Percentiles rank a stretch among this genome's conserved stretches.
Conservation (phyloP, 2,113 vertebrate species). For the Eretmochelys imbricata region DNA sequence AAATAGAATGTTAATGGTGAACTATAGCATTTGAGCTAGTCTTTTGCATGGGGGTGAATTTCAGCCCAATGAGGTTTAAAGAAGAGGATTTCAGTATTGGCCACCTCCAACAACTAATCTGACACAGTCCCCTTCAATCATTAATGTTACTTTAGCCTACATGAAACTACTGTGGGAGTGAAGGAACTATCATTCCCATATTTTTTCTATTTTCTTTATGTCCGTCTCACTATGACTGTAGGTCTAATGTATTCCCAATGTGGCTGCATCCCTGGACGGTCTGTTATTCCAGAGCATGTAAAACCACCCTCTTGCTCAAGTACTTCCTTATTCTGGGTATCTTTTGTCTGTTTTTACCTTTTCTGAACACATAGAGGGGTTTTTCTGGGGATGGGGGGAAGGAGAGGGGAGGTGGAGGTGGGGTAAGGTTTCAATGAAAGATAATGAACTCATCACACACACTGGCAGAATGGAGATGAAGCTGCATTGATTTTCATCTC, state of each 20-base stretch:
- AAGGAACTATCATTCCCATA: not conserved
- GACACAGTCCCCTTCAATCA: not conserved
- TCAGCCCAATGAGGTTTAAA: not conserved
- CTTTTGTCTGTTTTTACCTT: not conserved
- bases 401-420: too few relatives aligned
- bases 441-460: not conserved
- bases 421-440: not conserved
- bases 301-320: not conserved
- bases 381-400: not conserved
- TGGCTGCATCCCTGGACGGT: rapidly evolving
- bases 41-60: not conserved
- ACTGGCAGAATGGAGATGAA: not conserved
- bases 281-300: not conserved
- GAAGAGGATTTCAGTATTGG: not conserved
- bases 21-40: rapidly evolving
- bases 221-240: not conserved
- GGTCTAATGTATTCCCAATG: too few relatives aligned
- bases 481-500: slow-evolving; percentile 40
- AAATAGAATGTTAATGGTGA: rapidly evolving
- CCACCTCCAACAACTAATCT: not conserved
- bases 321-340: not conserved
- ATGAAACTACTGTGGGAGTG: rapidly evolving
- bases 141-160: not conserved
- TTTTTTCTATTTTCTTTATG: not conserved
- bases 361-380: not conserved